Evolutionary conservation across 2,888 invertebrate genomes (phyloP).

Genomic region (Syrista parreyssii): DNA sequence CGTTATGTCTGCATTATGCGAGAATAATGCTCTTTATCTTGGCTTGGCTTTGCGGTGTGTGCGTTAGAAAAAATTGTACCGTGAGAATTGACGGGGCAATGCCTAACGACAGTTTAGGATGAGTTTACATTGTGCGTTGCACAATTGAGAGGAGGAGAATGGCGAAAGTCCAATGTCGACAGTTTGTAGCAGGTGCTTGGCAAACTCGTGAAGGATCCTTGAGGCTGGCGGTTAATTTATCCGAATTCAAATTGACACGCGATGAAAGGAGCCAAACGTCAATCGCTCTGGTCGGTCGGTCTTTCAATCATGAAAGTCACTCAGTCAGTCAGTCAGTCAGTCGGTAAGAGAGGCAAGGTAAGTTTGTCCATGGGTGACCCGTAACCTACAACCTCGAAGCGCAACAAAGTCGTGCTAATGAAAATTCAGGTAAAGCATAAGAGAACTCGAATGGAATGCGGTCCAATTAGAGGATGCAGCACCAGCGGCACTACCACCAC

Average conservation of each 20-base stretch:
- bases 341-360: neutral
- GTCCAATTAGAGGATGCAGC: conserved; percentile 59
- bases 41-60: neutral
- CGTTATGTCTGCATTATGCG: neutral
- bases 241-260: neutral
- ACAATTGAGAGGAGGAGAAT: neutral
- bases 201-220: neutral
- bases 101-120: neutral
- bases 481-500: neutral
- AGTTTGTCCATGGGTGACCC: neutral
- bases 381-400: neutral
- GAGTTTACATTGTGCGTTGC: neutral
- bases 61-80: neutral
- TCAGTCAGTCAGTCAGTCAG: neutral
- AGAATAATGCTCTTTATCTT: conserved; percentile 47
- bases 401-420: conserved; percentile 60
- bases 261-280: neutral
- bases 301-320: neutral
- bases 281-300: neutral
- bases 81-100: neutral
- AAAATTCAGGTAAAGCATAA: conserved; percentile 57
- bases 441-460: conserved; percentile 52
- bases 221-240: neutral
- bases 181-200: neutral
- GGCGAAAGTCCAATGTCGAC: neutral